Conservation (phyloP, 2,797 vertebrate genomes). For the Cetoscarus ocellatus region DNA sequence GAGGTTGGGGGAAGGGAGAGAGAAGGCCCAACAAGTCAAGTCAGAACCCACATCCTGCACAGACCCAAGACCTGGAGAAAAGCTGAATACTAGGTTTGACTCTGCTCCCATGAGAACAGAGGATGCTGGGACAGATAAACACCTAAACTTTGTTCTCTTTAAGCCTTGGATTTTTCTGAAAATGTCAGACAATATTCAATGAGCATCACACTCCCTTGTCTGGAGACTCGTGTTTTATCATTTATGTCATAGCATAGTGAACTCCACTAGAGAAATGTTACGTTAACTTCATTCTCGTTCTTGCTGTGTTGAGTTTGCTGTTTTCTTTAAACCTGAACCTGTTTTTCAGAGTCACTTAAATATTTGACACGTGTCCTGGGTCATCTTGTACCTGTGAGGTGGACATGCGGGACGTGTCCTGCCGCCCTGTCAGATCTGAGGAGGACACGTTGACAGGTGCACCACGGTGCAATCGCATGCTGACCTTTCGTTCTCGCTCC, state of each 20-base stretch:
- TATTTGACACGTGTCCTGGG: not conserved
- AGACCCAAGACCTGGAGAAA: slow-evolving; percentile 27
- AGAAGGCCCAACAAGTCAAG: slow-evolving; percentile 69
- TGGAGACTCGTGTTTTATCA: not conserved
- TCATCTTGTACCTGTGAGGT: slow-evolving; percentile 91
- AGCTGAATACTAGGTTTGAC: slow-evolving; percentile 14
- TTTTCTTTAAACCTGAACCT: not conserved
- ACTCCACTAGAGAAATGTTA: no score
- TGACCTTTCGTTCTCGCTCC: slow-evolving; percentile 96
- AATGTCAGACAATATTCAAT: not conserved
- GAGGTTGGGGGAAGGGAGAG: slow-evolving; percentile 84
- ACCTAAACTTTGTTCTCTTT: not conserved
- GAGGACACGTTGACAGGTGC: slow-evolving; percentile 95
- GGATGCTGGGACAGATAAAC: not conserved
- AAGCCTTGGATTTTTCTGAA: not conserved
- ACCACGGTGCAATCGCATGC: slow-evolving; percentile 95
- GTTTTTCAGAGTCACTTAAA: not conserved
- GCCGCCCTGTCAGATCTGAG: slow-evolving; percentile 93
- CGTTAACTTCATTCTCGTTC: no score
- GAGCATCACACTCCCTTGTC: not conserved
- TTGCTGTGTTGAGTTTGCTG: no score
- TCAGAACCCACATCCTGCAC: slow-evolving; percentile 49
- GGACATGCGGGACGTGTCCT: slow-evolving; percentile 97
- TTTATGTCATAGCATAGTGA: not conserved
- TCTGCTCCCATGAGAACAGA: not conserved